Evolutionary conservation across 2,797 vertebrate species (phyloP).

Genomic region (Rhincodon typus): DNA sequence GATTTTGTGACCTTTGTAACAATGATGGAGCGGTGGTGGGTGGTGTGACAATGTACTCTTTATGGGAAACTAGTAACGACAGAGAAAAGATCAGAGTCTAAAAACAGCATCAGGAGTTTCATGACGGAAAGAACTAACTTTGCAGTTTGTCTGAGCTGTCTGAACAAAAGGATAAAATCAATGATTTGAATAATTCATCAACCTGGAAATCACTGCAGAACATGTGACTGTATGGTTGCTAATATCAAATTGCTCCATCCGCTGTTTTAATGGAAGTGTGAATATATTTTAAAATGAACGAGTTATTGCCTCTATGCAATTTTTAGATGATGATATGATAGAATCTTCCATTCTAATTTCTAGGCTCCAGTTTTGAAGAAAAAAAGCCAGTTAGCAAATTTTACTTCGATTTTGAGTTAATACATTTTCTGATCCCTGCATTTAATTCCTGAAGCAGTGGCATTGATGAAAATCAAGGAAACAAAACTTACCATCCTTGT

Average conservation of each 20-base stretch:
- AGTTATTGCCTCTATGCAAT: not conserved
- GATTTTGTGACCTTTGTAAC: not conserved
- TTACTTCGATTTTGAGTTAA: not conserved
- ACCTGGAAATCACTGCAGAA: not conserved
- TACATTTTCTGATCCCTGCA: not conserved
- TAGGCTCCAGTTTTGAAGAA: not conserved
- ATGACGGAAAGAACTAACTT: not conserved
- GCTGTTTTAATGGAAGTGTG: not conserved
- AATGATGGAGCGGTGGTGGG: not conserved
- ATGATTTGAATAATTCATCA: constrained; percentile 4
- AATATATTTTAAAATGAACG: not conserved
- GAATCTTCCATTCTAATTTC: not conserved
- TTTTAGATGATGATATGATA: not conserved
- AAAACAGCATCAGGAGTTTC: not conserved
- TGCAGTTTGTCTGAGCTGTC: not conserved
- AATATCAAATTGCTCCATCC: not conserved
- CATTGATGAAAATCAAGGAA: not conserved
- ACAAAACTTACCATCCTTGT: not conserved
- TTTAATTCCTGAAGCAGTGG: not conserved
- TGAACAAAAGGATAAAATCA: not conserved
- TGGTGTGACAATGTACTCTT: not conserved
- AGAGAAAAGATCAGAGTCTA: not conserved
- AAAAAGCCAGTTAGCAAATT: not conserved
- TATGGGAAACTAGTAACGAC: not conserved
- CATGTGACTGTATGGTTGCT: not conserved